Evolutionary conservation across 37 sponge, comb jelly and placozoan genomes (phyloP).

Genomic region (Aplysina aerophoba): DNA sequence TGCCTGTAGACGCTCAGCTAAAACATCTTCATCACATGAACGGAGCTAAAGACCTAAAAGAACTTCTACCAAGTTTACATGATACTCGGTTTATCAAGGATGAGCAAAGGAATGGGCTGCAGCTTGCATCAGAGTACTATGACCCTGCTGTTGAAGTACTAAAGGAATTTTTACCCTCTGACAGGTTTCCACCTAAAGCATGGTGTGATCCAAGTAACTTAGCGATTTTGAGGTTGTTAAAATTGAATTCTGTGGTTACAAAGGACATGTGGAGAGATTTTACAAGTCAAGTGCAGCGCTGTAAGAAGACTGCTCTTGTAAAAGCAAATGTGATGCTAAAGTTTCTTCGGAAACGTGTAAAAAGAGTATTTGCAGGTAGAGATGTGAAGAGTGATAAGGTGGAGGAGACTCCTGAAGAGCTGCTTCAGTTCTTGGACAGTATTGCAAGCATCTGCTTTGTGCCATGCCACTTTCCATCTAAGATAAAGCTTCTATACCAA

Average conservation of each 20-base stretch:
- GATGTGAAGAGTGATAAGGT: background rate
- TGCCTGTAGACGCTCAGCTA: background rate
- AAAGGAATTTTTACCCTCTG: constrained; percentile 4
- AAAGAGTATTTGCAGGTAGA: background rate
- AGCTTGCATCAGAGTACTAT: constrained; percentile 39
- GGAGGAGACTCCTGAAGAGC: too few relatives aligned
- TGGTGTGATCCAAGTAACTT: constrained; percentile 37
- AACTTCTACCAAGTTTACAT: background rate
- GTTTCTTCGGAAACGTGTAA: background rate
- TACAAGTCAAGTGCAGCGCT: background rate
- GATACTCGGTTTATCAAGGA: constrained; percentile 20
- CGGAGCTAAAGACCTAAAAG: background rate
- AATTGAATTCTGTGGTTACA: background rate
- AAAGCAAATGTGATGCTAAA: background rate
- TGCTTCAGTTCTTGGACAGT: background rate
- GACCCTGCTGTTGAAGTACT: constrained; percentile 42
- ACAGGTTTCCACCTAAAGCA: constrained; percentile 1
- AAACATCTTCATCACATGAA: background rate
- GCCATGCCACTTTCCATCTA: background rate
- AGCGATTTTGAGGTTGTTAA: background rate
- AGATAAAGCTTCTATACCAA: background rate
- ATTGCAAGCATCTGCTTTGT: constrained; percentile 19
- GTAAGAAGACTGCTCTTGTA: background rate
- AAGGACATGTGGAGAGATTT: constrained; percentile 3
- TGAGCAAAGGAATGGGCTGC: background rate